Evolutionary conservation across 2,888 invertebrate genomes (phyloP), one percentile per base, ranked within the genome.

Genomic region (Scrobipalpa costella): DNA sequence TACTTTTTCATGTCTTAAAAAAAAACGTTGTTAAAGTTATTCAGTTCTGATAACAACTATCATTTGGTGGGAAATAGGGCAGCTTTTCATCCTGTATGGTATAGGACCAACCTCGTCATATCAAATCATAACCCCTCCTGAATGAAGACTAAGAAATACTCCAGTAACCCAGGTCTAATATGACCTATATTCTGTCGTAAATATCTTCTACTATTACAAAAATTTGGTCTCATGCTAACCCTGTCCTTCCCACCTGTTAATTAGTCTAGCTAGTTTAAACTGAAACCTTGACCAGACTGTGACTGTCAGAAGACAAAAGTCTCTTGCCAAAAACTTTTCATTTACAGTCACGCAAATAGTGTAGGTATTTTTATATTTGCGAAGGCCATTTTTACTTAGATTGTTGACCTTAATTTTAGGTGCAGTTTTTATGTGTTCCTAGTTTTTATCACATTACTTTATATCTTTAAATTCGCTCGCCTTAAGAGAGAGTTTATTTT

Each of bases 351-450:
- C 50, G 21, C 50, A 50, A 19, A 50, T 50, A 50, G 19, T 38
- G 19, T 11, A 5, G 21, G 44, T 58, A 57, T 47, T 61, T 67
- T n/a, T 57, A 40, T 50, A 57, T 57, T 36, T 9, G n/a, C 11
- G 52, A 52, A 27, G 27, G 52, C 27, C 7, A 52, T 52, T 52
- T 13, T 27, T 27, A 33, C 11, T 21, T 21, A 9, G 50, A 50
- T 50, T 21, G 21, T 52, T 19, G 7, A 19, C 19, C 17, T 15
- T 17, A n/a, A 34, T 57, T n/a, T 15, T 57, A 47, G 17, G 5
- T 40, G 2, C 40, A 13, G 13, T 27, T 27, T 27, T 27, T 27
- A 27, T 27, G 27, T 27, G 27, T 27, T 27, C 2, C 27, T 27
- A 27, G 2, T 3, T 27, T 27, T 27, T 27, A 27, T 27, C 27